phyloP scores from a whole-genome alignment of 2,113 vertebrate genomes.

The Solea senegalensis region DNA sequence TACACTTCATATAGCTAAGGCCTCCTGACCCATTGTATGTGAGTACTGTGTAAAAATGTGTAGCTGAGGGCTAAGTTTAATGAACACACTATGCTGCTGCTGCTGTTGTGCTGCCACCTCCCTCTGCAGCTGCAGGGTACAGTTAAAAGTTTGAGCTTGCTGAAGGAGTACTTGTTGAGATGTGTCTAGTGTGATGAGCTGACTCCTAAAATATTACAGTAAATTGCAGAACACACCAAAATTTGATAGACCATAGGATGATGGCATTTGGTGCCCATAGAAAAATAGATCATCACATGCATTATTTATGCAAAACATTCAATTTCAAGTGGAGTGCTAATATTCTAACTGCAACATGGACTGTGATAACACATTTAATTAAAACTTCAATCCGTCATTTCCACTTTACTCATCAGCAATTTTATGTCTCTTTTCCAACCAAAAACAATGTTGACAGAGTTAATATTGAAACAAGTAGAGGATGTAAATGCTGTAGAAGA shows the following conservation, averaged over 20 bases:
- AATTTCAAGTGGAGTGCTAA: neutral
- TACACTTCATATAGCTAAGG: conserved; percentile 6
- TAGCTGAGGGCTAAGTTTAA: conserved; percentile 35
- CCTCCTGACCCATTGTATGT: neutral
- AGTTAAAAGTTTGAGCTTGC: conserved; percentile 35
- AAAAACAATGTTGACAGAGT: no score
- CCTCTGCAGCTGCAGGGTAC: conserved; percentile 40
- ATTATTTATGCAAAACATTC: neutral
- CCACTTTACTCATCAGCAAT: no score
- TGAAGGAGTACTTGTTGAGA: conserved; percentile 31
- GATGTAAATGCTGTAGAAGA: no score
- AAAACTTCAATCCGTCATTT: no score
- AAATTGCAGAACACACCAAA: neutral
- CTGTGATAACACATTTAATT: no score
- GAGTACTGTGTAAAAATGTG: conserved; percentile 10
- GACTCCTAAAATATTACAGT: conserved; percentile 8
- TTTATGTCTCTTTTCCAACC: neutral
- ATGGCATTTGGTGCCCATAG: neutral
- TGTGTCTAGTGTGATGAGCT: conserved; percentile 33
- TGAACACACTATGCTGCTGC: conserved; percentile 19
- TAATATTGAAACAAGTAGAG: no score
- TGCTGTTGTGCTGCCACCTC: conserved; percentile 43
- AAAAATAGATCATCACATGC: neutral
- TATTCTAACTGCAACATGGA: no score
- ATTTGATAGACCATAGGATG: neutral